Evolutionary conservation across 2,888 invertebrate genomes (phyloP).

Genomic region (Dicyrtomina minuta): DNA sequence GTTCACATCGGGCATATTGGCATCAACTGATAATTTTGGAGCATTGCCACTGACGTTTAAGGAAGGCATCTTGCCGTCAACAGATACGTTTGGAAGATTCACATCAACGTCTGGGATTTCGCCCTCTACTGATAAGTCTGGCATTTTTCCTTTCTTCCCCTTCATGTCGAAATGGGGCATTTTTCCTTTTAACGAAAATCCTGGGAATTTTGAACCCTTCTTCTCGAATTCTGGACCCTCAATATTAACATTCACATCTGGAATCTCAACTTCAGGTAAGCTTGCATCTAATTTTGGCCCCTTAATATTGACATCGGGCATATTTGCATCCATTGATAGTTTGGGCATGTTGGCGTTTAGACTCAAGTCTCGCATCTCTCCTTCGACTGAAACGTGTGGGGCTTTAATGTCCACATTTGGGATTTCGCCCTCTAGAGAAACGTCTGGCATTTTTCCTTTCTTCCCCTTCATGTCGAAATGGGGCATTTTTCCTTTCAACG

Average conservation of each 20-base stretch:
- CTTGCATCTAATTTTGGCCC: neutral
- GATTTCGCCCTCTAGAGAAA: neutral
- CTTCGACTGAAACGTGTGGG: neutral
- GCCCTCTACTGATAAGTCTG: conserved; percentile 12
- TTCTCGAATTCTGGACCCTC: neutral
- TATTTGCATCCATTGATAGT: neutral
- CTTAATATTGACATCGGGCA: conserved; percentile 9
- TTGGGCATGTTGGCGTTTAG: neutral
- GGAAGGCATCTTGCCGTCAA: conserved; percentile 3
- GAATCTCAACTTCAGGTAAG: neutral
- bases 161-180: no score
- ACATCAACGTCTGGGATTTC: conserved; percentile 10
- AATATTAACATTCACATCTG: neutral
- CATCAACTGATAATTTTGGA: neutral
- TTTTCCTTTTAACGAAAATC: no score
- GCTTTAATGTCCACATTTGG: conserved; percentile 1
- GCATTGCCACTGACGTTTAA: neutral
- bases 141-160: no score
- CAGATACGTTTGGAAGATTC: neutral
- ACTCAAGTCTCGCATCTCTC: conserved; percentile 1
- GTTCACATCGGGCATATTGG: conserved; percentile 4
- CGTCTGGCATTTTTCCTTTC: conserved; percentile 10
- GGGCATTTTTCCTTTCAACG: no score
- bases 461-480: no score
- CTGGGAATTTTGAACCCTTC: no score